Evolutionary conservation across 2,888 invertebrate genomes (phyloP), one percentile per base, ranked within the genome.

Genomic region (Sarcophaga rosellei): DNA sequence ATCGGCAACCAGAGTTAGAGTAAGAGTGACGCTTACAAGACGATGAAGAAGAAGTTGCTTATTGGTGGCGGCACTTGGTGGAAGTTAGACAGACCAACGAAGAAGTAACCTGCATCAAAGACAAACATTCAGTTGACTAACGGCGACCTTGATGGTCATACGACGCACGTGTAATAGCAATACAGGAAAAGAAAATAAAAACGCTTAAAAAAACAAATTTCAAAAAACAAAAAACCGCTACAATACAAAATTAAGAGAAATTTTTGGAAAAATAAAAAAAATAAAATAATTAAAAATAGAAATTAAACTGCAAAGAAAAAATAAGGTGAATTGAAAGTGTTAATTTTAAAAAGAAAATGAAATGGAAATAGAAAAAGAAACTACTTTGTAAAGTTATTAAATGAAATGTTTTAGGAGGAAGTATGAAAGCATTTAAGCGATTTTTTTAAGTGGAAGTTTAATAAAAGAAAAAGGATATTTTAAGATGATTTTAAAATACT

Each of bases 131-230:
- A 92, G 92, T 92, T 90, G 90, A 90, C 89, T 91, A 92, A 92
- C 92, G 92, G 93, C 93, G 93, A 93, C 93, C 93, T 93, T 93
- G 93, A 92, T 92, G 92, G 93, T 93, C 93, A 92, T 92, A 90
- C 59, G 90, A 89, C 91, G 91, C 93, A 91, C 91, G 88, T 81
- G 68, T 76, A 76, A 76, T 21, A 78, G 65, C 47, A 68, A 78
- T 74, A 81, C 57, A 35, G 20, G 4, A 81, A 76, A 59, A 3
- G 8, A 74, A 75, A 77, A 25, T 57, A 23, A 53, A 77, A 81
- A 74, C 6, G 21, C 17, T 15, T 4, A 78, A 70, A 69, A 69
- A 69, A 53, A 23, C 53, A 20, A 12, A 6, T 25, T 62, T 72
- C n/a, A 69, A 62, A 59, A 59, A 45, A 78, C 78, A 1, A 75